phyloP scores from a whole-genome alignment of 2,797 vertebrate species.

The Tangara arthus region DNA sequence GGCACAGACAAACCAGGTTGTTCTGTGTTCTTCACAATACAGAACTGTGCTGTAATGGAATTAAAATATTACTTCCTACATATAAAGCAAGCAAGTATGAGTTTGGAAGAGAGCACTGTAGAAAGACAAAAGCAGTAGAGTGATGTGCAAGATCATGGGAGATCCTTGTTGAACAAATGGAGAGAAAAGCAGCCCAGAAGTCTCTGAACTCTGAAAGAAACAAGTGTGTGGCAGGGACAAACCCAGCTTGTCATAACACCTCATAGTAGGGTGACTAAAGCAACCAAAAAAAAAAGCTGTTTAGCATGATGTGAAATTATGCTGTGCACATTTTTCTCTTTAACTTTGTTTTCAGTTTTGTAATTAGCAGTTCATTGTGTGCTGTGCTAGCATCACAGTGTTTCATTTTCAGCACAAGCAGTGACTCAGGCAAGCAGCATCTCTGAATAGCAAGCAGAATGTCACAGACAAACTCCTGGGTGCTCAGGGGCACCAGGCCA shows the following conservation, averaged over 20 bases:
- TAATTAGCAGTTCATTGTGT: background rate
- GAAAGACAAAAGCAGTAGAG: background rate
- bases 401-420: background rate
- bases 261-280: background rate
- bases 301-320: background rate
- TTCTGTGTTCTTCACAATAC: background rate
- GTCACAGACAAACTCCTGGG: background rate
- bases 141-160: background rate
- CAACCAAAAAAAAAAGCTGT: background rate
- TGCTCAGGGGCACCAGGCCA: background rate
- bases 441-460: background rate
- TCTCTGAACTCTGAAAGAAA: background rate
- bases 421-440: background rate
- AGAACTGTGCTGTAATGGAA: background rate
- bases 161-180: background rate
- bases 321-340: background rate
- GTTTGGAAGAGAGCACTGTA: background rate
- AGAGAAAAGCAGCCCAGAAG: background rate
- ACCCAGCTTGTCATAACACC: background rate
- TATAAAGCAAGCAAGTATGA: background rate
- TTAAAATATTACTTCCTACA: background rate
- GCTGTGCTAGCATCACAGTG: background rate
- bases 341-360: background rate
- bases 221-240: background rate
- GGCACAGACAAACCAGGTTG: background rate